These are phyloP conservation scores for Sarcophaga rosellei DNA, from an alignment of 2,888 invertebrate genomes.

Conservation along the genomic window DNA sequence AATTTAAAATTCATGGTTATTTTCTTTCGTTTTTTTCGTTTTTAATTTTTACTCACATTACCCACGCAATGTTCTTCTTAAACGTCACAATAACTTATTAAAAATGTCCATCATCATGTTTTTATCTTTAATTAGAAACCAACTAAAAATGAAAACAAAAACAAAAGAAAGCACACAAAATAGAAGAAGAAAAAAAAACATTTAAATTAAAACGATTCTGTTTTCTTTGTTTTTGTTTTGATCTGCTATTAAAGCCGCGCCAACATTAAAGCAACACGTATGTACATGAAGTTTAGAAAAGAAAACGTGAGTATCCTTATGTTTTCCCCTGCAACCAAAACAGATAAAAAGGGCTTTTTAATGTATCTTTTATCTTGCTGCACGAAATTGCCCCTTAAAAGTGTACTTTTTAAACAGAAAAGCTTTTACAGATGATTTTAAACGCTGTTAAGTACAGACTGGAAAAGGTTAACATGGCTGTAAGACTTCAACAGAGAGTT, in stretches of 20 bases:
- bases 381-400: constrained; percentile 44
- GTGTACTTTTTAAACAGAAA: constrained; percentile 19
- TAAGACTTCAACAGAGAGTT: too few relatives aligned
- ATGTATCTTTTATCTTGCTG: background rate
- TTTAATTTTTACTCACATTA: background rate
- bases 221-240: background rate
- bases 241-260: background rate
- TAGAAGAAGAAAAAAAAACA: background rate
- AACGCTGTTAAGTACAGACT: too few relatives aligned
- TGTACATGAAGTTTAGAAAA: background rate
- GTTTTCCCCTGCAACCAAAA: constrained; percentile 58
- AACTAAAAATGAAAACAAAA: background rate
- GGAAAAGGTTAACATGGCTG: too few relatives aligned
- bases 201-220: background rate
- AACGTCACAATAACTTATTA: constrained; percentile 33
- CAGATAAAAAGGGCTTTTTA: background rate
- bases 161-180: background rate
- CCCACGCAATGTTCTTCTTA: constrained; percentile 15
- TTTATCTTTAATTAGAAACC: constrained; percentile 33
- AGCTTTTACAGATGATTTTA: background rate
- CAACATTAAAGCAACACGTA: constrained; percentile 1
- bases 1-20: background rate
- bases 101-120: constrained; percentile 33
- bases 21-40: background rate
- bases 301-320: constrained; percentile 11